Percentiles rank a stretch among this genome's conserved stretches.
These are phyloP conservation scores for Jordanella pulchra DNA, from an alignment of 2,797 vertebrate species.

Conservation along the genomic window DNA sequence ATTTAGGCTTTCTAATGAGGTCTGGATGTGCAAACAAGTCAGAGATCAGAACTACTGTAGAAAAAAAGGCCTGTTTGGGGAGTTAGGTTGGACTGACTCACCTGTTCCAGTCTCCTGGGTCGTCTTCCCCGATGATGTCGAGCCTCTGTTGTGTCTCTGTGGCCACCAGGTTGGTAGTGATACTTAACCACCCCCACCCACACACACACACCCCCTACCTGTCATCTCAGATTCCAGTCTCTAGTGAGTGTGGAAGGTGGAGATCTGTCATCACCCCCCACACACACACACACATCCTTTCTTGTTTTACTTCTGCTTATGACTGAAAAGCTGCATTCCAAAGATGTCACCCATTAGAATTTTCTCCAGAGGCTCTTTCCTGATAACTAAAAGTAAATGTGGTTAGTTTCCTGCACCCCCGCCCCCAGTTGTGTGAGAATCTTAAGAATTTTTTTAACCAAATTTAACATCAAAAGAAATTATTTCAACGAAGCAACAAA, in stretches of 20 bases:
- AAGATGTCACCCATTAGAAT: neutral
- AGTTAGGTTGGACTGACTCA: constrained; percentile 39
- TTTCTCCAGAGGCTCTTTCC: neutral
- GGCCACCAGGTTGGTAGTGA: constrained; percentile 11
- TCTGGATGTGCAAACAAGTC: constrained; percentile 16
- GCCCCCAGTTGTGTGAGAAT: neutral
- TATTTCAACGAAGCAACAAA: neutral
- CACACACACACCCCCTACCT: constrained; percentile 18
- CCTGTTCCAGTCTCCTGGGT: constrained; percentile 47
- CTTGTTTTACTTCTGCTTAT: neutral
- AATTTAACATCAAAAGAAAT: neutral
- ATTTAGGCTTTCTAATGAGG: constrained; percentile 48
- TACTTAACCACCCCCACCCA: constrained; percentile 23
- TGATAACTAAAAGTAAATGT: neutral
- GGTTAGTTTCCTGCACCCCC: neutral
- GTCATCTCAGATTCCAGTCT: constrained; percentile 31
- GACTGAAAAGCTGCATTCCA: constrained; percentile 24
- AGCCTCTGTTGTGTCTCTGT: constrained; percentile 24
- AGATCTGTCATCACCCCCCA: too few relatives aligned
- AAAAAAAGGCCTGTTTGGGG: neutral
- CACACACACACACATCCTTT: too few relatives aligned
- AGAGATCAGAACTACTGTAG: constrained; percentile 13
- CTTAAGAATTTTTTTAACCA: neutral
- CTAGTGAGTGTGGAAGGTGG: neutral
- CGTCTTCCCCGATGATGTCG: constrained; percentile 10